These are phyloP conservation scores for Microtus oregoni DNA, from an alignment of 2,113 vertebrate genomes.

Conservation along the genomic window DNA sequence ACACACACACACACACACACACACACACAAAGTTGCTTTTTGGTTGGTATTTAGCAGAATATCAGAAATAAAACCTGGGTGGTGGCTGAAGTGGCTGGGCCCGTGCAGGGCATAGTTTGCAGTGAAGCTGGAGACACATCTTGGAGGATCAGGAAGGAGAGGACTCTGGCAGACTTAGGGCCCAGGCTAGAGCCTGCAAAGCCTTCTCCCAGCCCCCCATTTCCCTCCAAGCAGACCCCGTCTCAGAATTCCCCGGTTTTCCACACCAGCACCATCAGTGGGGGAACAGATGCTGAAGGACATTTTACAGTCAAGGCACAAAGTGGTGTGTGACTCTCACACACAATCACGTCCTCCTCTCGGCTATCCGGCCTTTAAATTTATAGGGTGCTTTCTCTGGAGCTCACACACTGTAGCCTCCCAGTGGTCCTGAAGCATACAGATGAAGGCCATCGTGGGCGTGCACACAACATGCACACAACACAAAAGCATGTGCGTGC, in stretches of 20 bases:
- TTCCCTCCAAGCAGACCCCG: not conserved
- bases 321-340: not conserved
- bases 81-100: not conserved
- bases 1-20: not conserved
- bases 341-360: not conserved
- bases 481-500: no score
- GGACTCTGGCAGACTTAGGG: not conserved
- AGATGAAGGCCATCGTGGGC: not conserved
- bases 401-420: not conserved
- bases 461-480: not conserved
- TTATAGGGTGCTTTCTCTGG: not conserved
- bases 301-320: not conserved
- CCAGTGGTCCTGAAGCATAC: not conserved
- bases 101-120: not conserved
- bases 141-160: not conserved
- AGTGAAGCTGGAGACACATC: not conserved
- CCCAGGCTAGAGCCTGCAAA: not conserved
- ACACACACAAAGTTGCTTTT: not conserved
- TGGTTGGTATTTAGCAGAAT: not conserved
- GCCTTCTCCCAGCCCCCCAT: not conserved
- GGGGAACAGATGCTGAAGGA: not conserved
- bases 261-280: not conserved
- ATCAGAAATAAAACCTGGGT: not conserved
- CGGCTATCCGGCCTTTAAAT: not conserved
- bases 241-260: not conserved